Evolutionary conservation across 2,113 vertebrate species (phyloP).

Genomic region (Taxidea taxus): DNA sequence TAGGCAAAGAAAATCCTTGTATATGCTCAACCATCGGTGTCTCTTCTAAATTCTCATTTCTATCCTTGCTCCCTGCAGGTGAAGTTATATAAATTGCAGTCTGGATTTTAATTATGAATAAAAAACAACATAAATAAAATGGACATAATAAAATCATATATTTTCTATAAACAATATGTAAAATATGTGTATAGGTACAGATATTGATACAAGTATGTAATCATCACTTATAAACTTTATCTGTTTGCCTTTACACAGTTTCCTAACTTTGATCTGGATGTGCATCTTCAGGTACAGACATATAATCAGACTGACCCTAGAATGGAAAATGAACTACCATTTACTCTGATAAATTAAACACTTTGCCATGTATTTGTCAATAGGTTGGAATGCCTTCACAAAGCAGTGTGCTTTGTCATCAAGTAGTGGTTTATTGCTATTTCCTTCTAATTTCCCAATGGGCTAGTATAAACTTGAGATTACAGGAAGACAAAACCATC

Average conservation of each 20-base stretch:
- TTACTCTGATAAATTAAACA: slow-evolving; percentile 70
- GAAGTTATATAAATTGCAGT: not conserved
- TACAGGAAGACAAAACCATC: not conserved
- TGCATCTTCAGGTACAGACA: slow-evolving; percentile 3
- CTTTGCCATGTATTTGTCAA: slow-evolving; percentile 70
- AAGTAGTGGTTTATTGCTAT: slow-evolving; percentile 60
- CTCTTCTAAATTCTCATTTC: not conserved
- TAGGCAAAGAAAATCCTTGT: not conserved
- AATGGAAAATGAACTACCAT: slow-evolving; percentile 54
- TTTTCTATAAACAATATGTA: not conserved
- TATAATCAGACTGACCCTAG: not conserved
- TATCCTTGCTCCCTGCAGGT: not conserved
- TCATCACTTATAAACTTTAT: not conserved
- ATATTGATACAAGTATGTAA: not conserved
- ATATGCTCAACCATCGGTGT: not conserved
- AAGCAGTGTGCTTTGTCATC: slow-evolving; percentile 69
- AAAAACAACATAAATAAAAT: not conserved
- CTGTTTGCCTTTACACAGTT: not conserved
- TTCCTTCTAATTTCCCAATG: slow-evolving; percentile 68
- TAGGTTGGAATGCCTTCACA: slow-evolving; percentile 61
- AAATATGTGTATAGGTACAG: not conserved
- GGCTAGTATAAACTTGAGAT: slow-evolving; percentile 56
- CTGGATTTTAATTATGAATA: not conserved
- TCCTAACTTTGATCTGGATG: not conserved
- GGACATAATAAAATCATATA: not conserved